Evolutionary conservation across 2,797 vertebrate species (phyloP).

Genomic region (Enteromius viviparus): DNA sequence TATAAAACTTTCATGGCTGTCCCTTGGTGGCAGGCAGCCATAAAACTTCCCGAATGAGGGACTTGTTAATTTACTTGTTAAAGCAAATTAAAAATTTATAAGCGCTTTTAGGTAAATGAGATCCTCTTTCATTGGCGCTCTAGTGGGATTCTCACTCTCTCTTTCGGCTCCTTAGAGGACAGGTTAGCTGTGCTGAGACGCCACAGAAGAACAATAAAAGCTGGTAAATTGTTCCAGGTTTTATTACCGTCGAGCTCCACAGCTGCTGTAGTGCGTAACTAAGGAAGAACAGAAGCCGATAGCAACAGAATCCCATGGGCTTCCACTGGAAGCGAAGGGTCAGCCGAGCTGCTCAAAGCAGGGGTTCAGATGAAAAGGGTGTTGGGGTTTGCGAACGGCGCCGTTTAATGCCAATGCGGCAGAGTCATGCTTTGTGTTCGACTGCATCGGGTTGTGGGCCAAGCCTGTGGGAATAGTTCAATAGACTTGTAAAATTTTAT

Average conservation of each 20-base stretch:
- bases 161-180: slow-evolving; percentile 85
- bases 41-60: slow-evolving; percentile 99
- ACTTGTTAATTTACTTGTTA: slow-evolving; percentile 99
- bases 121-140: slow-evolving; percentile 96
- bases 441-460: slow-evolving; percentile 72
- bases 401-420: slow-evolving; percentile 70
- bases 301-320: slow-evolving; percentile 74
- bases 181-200: slow-evolving; percentile 89
- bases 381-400: slow-evolving; percentile 45
- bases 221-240: slow-evolving; percentile 92
- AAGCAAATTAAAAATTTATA: slow-evolving; percentile 99
- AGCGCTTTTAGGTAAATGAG: slow-evolving; percentile 99
- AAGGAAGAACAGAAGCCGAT: slow-evolving; percentile 84
- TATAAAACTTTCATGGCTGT: slow-evolving; percentile 98
- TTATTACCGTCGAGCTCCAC: slow-evolving; percentile 87
- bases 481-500: slow-evolving; percentile 74
- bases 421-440: slow-evolving; percentile 73
- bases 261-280: slow-evolving; percentile 93
- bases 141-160: slow-evolving; percentile 78
- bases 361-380: slow-evolving; percentile 51
- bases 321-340: slow-evolving; percentile 65
- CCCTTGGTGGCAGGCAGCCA: slow-evolving; percentile 94
- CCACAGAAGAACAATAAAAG: slow-evolving; percentile 97
- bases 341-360: slow-evolving; percentile 58
- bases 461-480: slow-evolving; percentile 74